These are phyloP conservation scores for Drosophila bocqueti DNA, from an alignment of 1,140 invertebrate species.

Conservation along the genomic window DNA sequence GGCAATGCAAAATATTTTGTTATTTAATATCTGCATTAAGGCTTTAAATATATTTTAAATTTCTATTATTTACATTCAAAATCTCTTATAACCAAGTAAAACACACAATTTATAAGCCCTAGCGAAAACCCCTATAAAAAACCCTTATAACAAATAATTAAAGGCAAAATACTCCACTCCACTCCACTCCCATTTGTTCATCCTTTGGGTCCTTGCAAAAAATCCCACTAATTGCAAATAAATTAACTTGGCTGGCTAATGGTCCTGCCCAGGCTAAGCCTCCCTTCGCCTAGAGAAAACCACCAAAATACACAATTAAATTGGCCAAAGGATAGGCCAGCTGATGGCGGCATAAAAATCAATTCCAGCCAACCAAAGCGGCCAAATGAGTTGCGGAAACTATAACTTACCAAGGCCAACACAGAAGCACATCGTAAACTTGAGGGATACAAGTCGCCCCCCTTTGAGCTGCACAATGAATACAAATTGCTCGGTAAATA, in stretches of 20 bases:
- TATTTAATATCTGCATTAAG: not conserved
- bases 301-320: constrained; percentile 75
- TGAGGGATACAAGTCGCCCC: constrained; percentile 30
- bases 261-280: constrained; percentile 21
- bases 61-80: too few species aligned
- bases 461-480: constrained; percentile 72
- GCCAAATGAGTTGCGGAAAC: constrained; percentile 82
- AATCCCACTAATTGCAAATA: constrained; percentile 77
- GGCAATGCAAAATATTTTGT: not conserved
- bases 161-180: constrained; percentile 1
- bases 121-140: not conserved
- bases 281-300: constrained; percentile 29
- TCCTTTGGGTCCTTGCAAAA: constrained; percentile 12
- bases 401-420: constrained; percentile 73
- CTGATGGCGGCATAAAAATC: constrained; percentile 72
- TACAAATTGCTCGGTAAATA: constrained; percentile 84
- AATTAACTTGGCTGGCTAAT: constrained; percentile 68
- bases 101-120: not conserved
- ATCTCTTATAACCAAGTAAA: not conserved
- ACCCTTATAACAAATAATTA: constrained; percentile 4
- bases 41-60: too few species aligned
- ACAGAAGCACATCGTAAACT: constrained; percentile 57
- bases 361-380: constrained; percentile 73
- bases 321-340: constrained; percentile 49
- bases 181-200: constrained; percentile 8